Evolutionary conservation across 1,140 invertebrate species (phyloP).

Genomic region (Drosophila punjabiensis): DNA sequence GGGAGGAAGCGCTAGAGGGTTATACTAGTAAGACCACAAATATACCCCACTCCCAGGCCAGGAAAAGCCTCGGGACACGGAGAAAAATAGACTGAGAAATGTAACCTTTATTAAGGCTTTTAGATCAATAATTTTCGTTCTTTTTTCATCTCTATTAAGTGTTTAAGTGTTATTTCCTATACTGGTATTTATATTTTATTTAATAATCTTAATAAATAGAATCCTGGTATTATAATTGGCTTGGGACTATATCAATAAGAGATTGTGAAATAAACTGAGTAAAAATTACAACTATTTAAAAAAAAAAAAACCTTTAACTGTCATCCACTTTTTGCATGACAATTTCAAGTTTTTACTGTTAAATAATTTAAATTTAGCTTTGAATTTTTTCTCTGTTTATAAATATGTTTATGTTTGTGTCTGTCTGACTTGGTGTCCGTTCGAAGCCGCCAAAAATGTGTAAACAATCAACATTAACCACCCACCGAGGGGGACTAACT

Average conservation of each 20-base stretch:
- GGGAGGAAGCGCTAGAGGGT: constrained; percentile 32
- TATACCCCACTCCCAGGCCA: not conserved
- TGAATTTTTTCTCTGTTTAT: constrained; percentile 14
- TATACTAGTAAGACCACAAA: constrained; percentile 32
- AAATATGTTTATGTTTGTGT: constrained; percentile 42
- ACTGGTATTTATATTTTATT: no score
- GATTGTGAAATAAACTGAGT: not conserved
- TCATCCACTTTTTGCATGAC: not conserved
- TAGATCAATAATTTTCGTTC: not conserved
- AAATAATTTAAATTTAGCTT: not conserved
- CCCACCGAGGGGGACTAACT: constrained; percentile 50
- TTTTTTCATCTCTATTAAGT: no score
- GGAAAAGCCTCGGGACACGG: constrained; percentile 4
- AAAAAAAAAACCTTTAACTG: not conserved
- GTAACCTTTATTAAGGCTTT: not conserved
- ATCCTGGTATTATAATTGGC: no score
- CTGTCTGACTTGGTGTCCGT: constrained; percentile 43
- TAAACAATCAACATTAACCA: constrained; percentile 78
- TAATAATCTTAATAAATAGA: not conserved
- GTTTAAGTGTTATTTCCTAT: no score
- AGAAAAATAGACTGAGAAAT: not conserved
- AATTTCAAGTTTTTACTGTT: not conserved
- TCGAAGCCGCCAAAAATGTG: constrained; percentile 76
- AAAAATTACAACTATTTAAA: not conserved
- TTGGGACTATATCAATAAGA: not conserved